Conservation (phyloP, 64 coral and sea anemone species). For the Porites australiensis region DNA sequence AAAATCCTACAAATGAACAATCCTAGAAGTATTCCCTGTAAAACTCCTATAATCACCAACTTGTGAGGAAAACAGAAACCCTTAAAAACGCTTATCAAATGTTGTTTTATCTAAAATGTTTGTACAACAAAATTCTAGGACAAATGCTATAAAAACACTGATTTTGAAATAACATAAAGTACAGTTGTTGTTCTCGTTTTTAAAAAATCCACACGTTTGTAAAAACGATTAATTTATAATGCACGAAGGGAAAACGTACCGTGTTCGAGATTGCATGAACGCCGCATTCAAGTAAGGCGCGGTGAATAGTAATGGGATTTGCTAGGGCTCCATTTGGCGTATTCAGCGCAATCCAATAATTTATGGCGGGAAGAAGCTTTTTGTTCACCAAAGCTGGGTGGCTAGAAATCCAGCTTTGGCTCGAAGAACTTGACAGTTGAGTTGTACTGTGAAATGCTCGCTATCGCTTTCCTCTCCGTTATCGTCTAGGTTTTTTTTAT, state of each 20-base stretch:
- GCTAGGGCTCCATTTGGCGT: conserved; percentile 41
- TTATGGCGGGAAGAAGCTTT: conserved; percentile 28
- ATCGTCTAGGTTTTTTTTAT: neutral
- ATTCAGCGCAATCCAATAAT: conserved; percentile 36
- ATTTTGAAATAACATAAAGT: no score
- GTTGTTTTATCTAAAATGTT: no score
- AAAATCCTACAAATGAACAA: no score
- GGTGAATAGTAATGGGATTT: conserved; percentile 44
- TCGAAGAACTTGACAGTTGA: conserved; percentile 15
- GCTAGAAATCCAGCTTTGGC: neutral
- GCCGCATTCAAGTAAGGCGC: conserved; percentile 3
- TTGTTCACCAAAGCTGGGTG: neutral
- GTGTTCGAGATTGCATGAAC: conserved; percentile 1
- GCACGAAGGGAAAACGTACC: neutral
- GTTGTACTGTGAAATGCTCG: neutral
- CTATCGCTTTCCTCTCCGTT: conserved; percentile 17
- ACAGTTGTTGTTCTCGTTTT: no score
- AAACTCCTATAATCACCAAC: no score
- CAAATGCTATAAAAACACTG: no score
- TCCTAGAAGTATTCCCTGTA: no score
- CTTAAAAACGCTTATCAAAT: no score
- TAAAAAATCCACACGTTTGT: no score
- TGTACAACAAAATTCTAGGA: no score
- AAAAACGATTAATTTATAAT: no score
- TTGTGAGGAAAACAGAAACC: no score